These are phyloP conservation scores for Phylloscopus trochilus DNA, from an alignment of 2,113 vertebrate genomes.

Conservation along the genomic window DNA sequence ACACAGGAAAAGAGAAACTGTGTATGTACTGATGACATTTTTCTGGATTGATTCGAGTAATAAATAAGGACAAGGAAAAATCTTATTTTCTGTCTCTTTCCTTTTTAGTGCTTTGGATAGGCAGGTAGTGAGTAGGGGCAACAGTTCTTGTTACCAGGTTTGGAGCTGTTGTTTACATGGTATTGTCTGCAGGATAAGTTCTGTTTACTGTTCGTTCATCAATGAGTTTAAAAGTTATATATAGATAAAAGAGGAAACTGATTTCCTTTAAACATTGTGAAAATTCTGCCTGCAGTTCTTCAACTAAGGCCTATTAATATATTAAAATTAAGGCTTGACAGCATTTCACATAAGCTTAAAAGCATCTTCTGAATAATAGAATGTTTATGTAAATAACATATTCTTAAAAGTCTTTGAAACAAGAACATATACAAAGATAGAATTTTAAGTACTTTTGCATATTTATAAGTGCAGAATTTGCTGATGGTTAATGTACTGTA, in stretches of 20 bases:
- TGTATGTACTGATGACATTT: neutral
- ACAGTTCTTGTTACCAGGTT: neutral
- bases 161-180: neutral
- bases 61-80: neutral
- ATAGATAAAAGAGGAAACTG: neutral
- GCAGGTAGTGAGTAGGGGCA: neutral
- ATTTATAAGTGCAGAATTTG: neutral
- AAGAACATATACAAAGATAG: neutral
- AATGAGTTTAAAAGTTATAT: neutral
- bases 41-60: neutral
- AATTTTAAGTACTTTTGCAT: neutral
- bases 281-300: neutral
- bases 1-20: neutral
- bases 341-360: neutral
- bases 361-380: neutral
- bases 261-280: neutral
- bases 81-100: neutral
- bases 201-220: neutral
- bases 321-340: neutral
- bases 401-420: neutral
- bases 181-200: neutral
- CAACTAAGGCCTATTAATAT: neutral
- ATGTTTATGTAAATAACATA: neutral
- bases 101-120: neutral
- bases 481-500: neutral